These are phyloP conservation scores for Eumaeus atala DNA, from an alignment of 1,140 invertebrate genomes.

Conservation along the genomic window DNA sequence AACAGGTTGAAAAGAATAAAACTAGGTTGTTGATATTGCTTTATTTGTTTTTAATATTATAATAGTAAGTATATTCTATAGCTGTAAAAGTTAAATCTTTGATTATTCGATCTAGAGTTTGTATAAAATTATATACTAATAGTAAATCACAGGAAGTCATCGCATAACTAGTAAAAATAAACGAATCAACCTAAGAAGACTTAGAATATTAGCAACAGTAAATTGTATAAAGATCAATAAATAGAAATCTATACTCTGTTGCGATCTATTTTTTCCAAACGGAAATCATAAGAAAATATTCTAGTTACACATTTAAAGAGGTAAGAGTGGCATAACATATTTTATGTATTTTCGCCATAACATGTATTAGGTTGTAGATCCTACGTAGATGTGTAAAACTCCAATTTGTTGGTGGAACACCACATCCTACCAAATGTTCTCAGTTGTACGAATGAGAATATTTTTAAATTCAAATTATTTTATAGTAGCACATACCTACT, in stretches of 20 bases:
- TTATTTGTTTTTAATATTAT: constrained; percentile 50
- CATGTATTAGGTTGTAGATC: no score
- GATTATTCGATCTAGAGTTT: constrained; percentile 58
- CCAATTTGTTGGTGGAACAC: no score
- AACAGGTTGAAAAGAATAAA: constrained; percentile 20
- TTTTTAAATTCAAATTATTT: no score
- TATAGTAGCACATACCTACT: no score
- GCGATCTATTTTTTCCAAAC: constrained; percentile 5
- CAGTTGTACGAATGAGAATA: no score
- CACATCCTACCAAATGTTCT: no score
- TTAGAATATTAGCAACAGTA: constrained; percentile 26
- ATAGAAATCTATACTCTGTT: constrained; percentile 2
- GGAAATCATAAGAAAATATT: neutral
- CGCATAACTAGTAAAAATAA: constrained; percentile 48
- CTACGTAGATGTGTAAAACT: no score
- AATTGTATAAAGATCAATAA: constrained; percentile 19
- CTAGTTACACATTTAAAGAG: no score
- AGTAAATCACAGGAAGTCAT: constrained; percentile 63
- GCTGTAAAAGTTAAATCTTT: constrained; percentile 55
- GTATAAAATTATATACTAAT: constrained; percentile 65
- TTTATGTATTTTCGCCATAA: no score
- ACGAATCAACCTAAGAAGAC: constrained; percentile 44
- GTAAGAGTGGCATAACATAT: no score
- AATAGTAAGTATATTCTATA: constrained; percentile 36
- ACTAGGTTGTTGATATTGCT: constrained; percentile 51